Evolutionary conservation across 2,113 vertebrate genomes (phyloP), one percentile per base, ranked within the genome.

Genomic region (Mohoua ochrocephala): DNA sequence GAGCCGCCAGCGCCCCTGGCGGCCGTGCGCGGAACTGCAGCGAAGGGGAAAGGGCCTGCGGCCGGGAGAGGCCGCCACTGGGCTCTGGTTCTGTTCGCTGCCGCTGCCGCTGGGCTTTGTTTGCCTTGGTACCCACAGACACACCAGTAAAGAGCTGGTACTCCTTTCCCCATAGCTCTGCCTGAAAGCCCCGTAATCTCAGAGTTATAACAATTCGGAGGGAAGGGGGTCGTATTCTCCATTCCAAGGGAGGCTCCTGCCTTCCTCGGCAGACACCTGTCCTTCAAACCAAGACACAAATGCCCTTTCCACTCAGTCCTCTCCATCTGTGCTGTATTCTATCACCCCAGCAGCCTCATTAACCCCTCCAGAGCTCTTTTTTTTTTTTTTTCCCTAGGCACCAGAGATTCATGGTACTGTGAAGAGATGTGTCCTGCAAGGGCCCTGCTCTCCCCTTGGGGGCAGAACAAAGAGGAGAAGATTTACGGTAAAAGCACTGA

Each of bases 231-330:
- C 7, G 19, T 12, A 26, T 67, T 39, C 1, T 39, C 10, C 5
- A 11, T 56, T 26, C 3, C 63, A 68, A 14, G 15, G 7, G 22
- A 47, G 8, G 22, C 47, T 68, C 10, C 28, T 0, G 0, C 3
- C 22, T 33, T 47, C n/a, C 1, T 68, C 47, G 22, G 4, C 11
- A 35, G n/a, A 39, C 9, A 49, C 5, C 28, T 28, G 14, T 49
- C 35, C 0, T 82, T 41, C 15, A 16, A 28, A 69, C 19, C 30
- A 59, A 41, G 53, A 69, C 44, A 69, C 44, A 69, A 33, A 9
- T 9, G 35, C 18, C 15, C 33, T 44, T 52, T 65, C 19, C 13
- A n/a, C n/a, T 9, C 35, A 20, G 15, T 14, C 9, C 7, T 49
- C 37, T 35, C 84, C 12, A 42, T 24, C 49, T 63, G 3, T 47